Evolutionary conservation across 2,113 vertebrate genomes (phyloP), one percentile per base, ranked within the genome.

Genomic region (Picathartes gymnocephalus): DNA sequence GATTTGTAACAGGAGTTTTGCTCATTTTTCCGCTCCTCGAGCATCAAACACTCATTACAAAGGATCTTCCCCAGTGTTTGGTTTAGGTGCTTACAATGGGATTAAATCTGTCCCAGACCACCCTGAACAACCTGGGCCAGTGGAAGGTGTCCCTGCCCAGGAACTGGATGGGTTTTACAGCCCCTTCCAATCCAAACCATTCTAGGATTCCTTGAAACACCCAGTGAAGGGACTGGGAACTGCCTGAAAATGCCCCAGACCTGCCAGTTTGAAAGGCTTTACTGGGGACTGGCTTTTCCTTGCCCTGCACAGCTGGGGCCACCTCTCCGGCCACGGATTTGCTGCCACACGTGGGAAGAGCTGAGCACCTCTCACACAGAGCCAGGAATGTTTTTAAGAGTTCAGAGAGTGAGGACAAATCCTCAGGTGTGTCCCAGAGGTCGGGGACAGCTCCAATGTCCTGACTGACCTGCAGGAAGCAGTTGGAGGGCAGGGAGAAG

Each of bases 391-490:
- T 11, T 57, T 81, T 28, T 20, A 54, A 5, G 66, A 35, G 37
- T 51, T 54, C 1, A 3, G 44, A 40, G 40, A 51, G 13, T 5
- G 42, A 40, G 42, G 58, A 58, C 19, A n/a, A 70, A 62, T 51
- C 19, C 42, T 56, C 23, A 20, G 42, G 4, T 20, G 50, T n/a
- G 60, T 60, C 69, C 18, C 70, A 68, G 81, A 69, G 78, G 37
- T 37, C 7, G 3, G 61, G 47, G 37, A 4, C 61, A 33, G 44
- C 31, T 2, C 1, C 20, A 15, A 0, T 8, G 4, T 42, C 68
- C 91, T 18, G 25, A 42, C 6, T 48, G 14, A 37, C 19, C 64
- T 30, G 39, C 37, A 61, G 58, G 74, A 35, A 66, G 30, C 8
- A 4, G 17, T 60, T 16, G n/a, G 13, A 22, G 83, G 57, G 81